These are phyloP conservation scores for Adelges cooleyi DNA, from an alignment of 1,140 invertebrate genomes.

Conservation along the genomic window DNA sequence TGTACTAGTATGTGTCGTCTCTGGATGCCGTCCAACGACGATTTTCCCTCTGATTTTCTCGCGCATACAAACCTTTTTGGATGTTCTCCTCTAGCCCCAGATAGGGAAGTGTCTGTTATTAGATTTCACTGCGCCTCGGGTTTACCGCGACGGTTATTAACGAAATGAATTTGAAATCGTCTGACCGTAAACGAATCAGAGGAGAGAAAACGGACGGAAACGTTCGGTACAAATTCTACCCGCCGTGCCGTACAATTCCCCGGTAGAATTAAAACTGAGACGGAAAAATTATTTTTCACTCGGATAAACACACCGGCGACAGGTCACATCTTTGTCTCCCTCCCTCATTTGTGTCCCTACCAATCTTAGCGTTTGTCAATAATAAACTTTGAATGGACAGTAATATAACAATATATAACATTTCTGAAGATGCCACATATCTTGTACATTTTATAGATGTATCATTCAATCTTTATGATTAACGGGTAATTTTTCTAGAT, in stretches of 20 bases:
- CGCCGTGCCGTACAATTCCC: not conserved
- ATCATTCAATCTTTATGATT: too few species aligned
- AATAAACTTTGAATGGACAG: too few species aligned
- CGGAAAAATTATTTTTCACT: not conserved
- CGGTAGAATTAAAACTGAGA: not conserved
- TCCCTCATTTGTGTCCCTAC: too few species aligned
- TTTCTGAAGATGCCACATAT: too few species aligned
- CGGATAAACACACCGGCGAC: not conserved
- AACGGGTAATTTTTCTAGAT: too few species aligned
- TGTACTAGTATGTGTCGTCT: too few species aligned
- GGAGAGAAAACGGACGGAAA: conserved; percentile 64
- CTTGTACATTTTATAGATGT: too few species aligned
- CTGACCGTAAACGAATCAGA: conserved; percentile 58
- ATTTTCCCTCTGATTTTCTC: conserved; percentile 5
- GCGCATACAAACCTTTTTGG: not conserved
- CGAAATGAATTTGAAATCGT: conserved; percentile 39
- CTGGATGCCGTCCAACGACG: conserved; percentile 12
- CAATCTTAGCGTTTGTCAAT: too few species aligned
- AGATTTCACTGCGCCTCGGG: not conserved
- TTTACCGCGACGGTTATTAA: not conserved
- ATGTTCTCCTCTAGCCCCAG: too few species aligned
- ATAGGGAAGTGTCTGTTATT: conserved; percentile 6
- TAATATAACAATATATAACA: too few species aligned
- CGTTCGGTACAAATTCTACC: conserved; percentile 59
- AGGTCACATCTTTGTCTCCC: too few species aligned